Evolutionary conservation across 2,113 vertebrate genomes (phyloP).

Genomic region (Pantherophis guttatus): DNA sequence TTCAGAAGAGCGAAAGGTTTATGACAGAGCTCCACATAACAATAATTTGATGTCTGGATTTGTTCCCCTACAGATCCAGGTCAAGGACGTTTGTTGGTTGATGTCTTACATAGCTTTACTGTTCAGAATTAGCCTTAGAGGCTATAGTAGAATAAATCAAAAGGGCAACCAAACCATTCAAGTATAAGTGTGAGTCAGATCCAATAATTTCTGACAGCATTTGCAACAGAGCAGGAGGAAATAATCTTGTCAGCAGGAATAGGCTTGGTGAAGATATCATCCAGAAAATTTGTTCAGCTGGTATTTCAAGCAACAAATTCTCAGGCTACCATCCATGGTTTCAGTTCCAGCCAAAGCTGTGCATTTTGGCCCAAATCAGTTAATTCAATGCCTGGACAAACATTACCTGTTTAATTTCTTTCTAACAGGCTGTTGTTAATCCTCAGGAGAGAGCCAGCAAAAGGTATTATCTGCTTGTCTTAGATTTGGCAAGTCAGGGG

Average conservation of each 20-base stretch:
- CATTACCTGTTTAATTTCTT: background rate
- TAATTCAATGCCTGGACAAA: background rate
- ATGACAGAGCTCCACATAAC: background rate
- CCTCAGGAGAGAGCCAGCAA: background rate
- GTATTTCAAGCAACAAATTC: background rate
- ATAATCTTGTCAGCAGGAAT: background rate
- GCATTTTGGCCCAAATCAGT: background rate
- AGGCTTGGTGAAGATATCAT: background rate
- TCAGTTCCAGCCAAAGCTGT: background rate
- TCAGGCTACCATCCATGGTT: background rate
- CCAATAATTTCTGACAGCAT: background rate
- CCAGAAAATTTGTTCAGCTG: background rate
- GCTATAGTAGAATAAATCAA: background rate
- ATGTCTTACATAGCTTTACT: background rate
- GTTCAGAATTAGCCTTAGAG: background rate
- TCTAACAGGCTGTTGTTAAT: background rate
- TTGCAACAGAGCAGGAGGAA: background rate
- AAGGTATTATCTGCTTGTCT: background rate
- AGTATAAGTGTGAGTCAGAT: background rate
- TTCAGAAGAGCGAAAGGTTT: background rate
- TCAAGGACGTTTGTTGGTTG: background rate
- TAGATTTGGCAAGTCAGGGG: background rate
- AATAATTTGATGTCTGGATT: background rate
- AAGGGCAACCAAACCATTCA: background rate
- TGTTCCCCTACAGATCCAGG: background rate